Evolutionary conservation across 2,113 vertebrate genomes (phyloP).

Genomic region (Psettodes erumei): DNA sequence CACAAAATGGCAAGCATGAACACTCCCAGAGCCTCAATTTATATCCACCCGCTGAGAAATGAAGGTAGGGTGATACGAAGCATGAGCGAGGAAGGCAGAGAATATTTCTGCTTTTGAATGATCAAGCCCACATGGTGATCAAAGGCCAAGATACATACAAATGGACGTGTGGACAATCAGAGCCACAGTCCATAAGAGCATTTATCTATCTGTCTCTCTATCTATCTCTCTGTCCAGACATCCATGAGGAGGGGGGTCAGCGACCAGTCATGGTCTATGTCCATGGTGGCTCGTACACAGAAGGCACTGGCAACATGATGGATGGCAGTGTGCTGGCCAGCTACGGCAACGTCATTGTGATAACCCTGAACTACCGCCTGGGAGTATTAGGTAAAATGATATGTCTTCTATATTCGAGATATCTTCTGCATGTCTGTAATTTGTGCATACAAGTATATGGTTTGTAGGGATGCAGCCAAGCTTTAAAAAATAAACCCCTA

Average conservation of each 20-base stretch:
- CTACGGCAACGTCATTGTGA: constrained; percentile 94
- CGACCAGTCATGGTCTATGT: constrained; percentile 97
- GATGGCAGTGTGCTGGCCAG: constrained; percentile 95
- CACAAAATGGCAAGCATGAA: constrained; percentile 25
- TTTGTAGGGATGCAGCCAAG: neutral
- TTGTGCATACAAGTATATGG: neutral
- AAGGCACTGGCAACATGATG: constrained; percentile 96
- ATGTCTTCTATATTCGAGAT: constrained; percentile 6
- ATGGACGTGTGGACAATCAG: constrained; percentile 23
- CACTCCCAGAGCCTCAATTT: constrained; percentile 44
- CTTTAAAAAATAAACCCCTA: no score
- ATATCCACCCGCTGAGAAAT: constrained; percentile 48
- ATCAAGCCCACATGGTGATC: constrained; percentile 11
- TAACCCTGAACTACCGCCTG: constrained; percentile 95
- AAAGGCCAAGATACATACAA: constrained; percentile 39
- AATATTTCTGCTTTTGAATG: constrained; percentile 11
- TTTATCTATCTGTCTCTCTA: constrained; percentile 15
- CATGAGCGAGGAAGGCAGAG: neutral
- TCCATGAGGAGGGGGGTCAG: constrained; percentile 91
- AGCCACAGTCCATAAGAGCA: neutral
- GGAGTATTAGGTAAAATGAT: constrained; percentile 88
- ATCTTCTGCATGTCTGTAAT: constrained; percentile 26
- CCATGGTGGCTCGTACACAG: constrained; percentile 95
- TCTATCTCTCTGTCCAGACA: constrained; percentile 82
- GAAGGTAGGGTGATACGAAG: constrained; percentile 17